Evolutionary conservation across 1,140 invertebrate genomes (phyloP).

Genomic region (Drosophila virilis): DNA sequence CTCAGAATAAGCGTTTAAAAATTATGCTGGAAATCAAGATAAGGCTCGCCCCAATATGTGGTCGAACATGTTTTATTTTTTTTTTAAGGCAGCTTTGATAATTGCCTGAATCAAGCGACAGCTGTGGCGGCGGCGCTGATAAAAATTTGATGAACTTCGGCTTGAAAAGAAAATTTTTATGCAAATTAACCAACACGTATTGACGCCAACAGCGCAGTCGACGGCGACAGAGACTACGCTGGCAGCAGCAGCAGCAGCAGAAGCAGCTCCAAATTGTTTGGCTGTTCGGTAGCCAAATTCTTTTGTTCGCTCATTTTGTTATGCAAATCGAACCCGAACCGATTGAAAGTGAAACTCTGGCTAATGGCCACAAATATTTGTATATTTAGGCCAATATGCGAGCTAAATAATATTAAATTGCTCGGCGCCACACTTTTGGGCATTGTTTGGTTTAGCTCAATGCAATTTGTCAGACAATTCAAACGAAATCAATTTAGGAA

Average conservation of each 20-base stretch:
- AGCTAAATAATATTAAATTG: constrained; percentile 80
- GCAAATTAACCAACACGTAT: constrained; percentile 52
- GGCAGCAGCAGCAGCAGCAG: constrained; percentile 20
- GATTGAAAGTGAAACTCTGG: constrained; percentile 71
- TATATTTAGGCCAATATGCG: constrained; percentile 54
- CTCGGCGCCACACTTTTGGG: constrained; percentile 38
- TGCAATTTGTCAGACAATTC: constrained; percentile 75
- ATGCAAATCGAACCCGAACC: constrained; percentile 61
- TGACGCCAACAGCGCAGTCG: constrained; percentile 29
- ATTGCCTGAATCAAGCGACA: constrained; percentile 20
- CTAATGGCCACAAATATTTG: constrained; percentile 44
- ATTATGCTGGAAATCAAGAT: constrained; percentile 67
- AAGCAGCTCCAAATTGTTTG: constrained; percentile 73
- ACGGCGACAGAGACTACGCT: constrained; percentile 22
- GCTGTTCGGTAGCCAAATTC: constrained; percentile 73
- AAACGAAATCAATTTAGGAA: constrained; percentile 52
- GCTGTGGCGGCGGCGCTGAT: constrained; percentile 62
- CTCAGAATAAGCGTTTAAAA: constrained; percentile 65
- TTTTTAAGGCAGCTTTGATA: constrained; percentile 44
- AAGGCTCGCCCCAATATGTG: constrained; percentile 56
- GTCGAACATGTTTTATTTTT: constrained; percentile 70
- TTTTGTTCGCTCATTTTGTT: constrained; percentile 80
- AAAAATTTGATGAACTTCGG: constrained; percentile 80
- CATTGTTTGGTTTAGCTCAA: constrained; percentile 46
- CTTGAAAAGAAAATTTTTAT: constrained; percentile 73